Percentiles rank a stretch among this genome's conserved stretches.
Conservation (phyloP, 1,140 invertebrate genomes). For the Drosophila jambulina region DNA sequence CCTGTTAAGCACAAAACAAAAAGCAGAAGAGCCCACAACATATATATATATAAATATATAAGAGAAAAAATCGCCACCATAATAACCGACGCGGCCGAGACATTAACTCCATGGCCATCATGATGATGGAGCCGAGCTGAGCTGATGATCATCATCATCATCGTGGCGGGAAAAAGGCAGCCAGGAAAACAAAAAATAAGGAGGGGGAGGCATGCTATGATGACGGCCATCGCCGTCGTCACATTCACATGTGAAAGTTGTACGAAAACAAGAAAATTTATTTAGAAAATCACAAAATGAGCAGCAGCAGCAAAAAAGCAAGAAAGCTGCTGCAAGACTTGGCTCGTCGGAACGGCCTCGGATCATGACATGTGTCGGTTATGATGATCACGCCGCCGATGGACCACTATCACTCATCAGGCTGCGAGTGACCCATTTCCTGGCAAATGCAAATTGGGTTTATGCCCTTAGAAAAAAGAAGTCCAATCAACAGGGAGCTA, state of each 20-base stretch:
- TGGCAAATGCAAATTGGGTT: conserved; percentile 23
- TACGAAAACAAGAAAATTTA: conserved; percentile 75
- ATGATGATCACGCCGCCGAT: conserved; percentile 39
- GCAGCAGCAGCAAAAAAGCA: conserved; percentile 31
- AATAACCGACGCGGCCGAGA: conserved; percentile 53
- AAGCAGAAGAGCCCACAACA: conserved; percentile 13
- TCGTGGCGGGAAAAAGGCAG: conserved; percentile 1
- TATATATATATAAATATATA: conserved; percentile 21
- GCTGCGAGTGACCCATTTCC: conserved; percentile 25
- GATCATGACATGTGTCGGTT: conserved; percentile 48
- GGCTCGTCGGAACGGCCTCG: conserved; percentile 44
- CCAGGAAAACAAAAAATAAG: conserved; percentile 12
- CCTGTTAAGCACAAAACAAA: conserved; percentile 21
- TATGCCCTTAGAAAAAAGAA: conserved; percentile 2
- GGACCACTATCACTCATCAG: conserved; percentile 35
- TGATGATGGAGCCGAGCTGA: conserved; percentile 1
- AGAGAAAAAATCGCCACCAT: conserved; percentile 37
- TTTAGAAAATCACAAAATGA: conserved; percentile 66
- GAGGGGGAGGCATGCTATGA: conserved; percentile 28
- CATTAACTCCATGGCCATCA: conserved; percentile 45
- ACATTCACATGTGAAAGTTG: conserved; percentile 78
- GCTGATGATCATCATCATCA: neutral
- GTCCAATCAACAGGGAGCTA: conserved; percentile 15
- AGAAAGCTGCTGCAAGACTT: conserved; percentile 22
- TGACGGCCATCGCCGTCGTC: conserved; percentile 55